Evolutionary conservation across 2,888 invertebrate species (phyloP), one percentile per base, ranked within the genome.

Genomic region (Ellobium chinense): DNA sequence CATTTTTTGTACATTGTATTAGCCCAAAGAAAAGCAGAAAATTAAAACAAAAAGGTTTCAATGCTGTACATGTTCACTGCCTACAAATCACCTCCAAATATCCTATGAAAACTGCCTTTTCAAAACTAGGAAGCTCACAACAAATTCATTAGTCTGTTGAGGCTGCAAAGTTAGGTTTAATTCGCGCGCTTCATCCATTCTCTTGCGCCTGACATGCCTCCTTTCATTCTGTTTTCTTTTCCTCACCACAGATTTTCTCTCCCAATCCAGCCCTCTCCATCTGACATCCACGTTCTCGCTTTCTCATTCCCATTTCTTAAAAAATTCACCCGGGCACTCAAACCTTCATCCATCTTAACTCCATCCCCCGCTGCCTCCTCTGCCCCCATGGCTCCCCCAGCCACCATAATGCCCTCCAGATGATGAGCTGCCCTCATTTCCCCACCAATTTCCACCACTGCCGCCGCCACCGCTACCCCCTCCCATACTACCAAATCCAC

Each of bases 341-440:
- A 36, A n/a, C 2, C 36, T 36, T 24, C 24, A 56, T 29, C 24
- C 58, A 73, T 27, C 46, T 81, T 83, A 85, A 34, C 81, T 85
- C 85, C 85, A 85, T 14, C 83, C 82, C 21, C 83, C 85, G 24
- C 73, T 76, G 31, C 85, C 85, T 18, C 74, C 74, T 31, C 83
- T 80, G 9, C 82, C 82, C 12, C 82, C 81, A 46, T 78, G 78
- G 2, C 73, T 75, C 2, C 84, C 84, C 84, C 84, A 84, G 3
- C 80, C 81, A 74, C 82, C 83, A 69, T 83, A 82, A 31, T 84
- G 83, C 21, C 80, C 80, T 37, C 72, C 75, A 12, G 83, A 79
- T 1, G 81, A 60, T 29, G 56, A 79, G 31, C 73, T 76, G 68
- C 77, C 80, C 21, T 75, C 78, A 56, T 82, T 82, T 56, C 81